Base-by-base conservation (phyloP, 37 sponge, comb jelly and placozoan species). In the Hormiphora californensis region DNA sequence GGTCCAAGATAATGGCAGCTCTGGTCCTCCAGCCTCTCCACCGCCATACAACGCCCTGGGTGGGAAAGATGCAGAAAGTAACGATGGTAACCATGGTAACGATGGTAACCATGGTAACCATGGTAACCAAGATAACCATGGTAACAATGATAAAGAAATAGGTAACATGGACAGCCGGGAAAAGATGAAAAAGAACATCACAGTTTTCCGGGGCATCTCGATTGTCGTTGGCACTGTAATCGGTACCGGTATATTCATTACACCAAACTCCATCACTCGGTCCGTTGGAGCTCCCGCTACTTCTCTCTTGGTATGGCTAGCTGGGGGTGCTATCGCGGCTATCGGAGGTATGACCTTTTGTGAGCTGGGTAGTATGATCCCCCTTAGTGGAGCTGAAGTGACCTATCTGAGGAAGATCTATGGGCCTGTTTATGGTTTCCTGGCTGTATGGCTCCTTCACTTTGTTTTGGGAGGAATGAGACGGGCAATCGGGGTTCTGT, bases 361-460 rank as follows among this genome's bases (percentile, higher is more conserved):
- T 30, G 85, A 85, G 54, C 54, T 85, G 32, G 85, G 85, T 5
- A 46, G 51, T 5, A 85, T 85, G 85, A 85, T 85, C 19, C 54
- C 54, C 53, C 23, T 85, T 15, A 43, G 51, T 8, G 85, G 85
- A 33, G 85, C 85, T 53, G 85, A 85, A 36, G 54, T 54, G 25
- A 51, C 85, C 2, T 85, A 85, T 51, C 54, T 85, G 17, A 54
- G 31, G 53, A 85, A 85, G 54, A 54, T 49, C 7, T 54, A 54
- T 19, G 85, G 85, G 2, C 54, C 54, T 22, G 34, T 85, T 21
- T 51, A 44, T n/a, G 85, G 32, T 7, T 85, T 85, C 41, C 53
- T 85, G 67, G 32, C 67, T 3, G 33, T 65, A 36, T 65, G 67
- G 67, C 37, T 65, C 5, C 3, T 5, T 7, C 67, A 33, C 17